Base-by-base conservation (phyloP, 2,888 invertebrate species). In the Tanytarsus gracilentus region DNA sequence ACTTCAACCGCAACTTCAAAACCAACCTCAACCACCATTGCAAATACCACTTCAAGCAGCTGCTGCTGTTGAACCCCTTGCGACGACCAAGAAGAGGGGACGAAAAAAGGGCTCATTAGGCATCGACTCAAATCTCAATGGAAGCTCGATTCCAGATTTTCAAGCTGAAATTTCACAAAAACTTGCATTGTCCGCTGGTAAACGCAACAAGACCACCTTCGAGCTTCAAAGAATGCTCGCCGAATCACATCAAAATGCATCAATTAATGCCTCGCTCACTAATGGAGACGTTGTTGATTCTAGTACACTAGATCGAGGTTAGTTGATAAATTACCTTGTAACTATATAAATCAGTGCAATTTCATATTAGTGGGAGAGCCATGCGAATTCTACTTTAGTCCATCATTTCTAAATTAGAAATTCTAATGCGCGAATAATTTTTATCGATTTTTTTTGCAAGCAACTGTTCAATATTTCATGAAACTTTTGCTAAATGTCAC, bases 131-230 rank as follows among this genome's bases (percentile, higher is more conserved):
- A 48, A 16, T 7, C 59, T 59, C 30, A 49, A 48, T 49, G 59
- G 49, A 23, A 49, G n/a, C 14, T 33, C n/a, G 18, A 33, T 59
- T 59, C 49, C 49, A 9, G 49, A 59, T 25, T 59, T 49, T 33
- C 49, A 59, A 23, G 33, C 64, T 5, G 61, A 62, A 26, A 61
- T 64, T n/a, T 61, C 62, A 39, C 51, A 64, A n/a, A 62, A 64
- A 25, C 48, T 65, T 3, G 61, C 64, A 14, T 61, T 64, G 3
- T 51, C 62, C 8, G 63, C 65, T 7, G 66, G 68, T 9, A 74
- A 74, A 63, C 74, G 74, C 62, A 72, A 74, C 0, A 74, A 74
- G 66, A 74, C 74, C 0, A 74, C 74, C 7, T 72, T 71, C 55
- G 74, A 74, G 63, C 65, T 74, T 3, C 56, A 56, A 39, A 40